Evolutionary conservation across 2,888 invertebrate species (phyloP).

Genomic region (Platycheirus albimanus): DNA sequence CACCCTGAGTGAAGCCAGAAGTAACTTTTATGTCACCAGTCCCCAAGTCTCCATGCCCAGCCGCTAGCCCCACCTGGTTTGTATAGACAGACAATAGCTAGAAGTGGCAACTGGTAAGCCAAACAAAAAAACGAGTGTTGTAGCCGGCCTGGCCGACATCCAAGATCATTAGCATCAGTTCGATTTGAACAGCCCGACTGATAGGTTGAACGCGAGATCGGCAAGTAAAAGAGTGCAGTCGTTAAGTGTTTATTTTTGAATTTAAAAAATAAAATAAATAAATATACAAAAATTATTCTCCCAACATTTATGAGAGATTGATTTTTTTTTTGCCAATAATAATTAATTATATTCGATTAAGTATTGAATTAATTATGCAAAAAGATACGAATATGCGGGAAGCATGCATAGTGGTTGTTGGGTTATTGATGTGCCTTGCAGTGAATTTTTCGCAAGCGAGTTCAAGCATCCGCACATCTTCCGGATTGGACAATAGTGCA

Average conservation of each 20-base stretch:
- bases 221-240: slow-evolving; percentile 38
- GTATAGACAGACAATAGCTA: too few species aligned
- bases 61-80: slow-evolving; percentile 17
- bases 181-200: slow-evolving; percentile 60
- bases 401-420: slow-evolving; percentile 40
- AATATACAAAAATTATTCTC: slow-evolving; percentile 25
- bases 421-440: slow-evolving; percentile 41
- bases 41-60: too few species aligned
- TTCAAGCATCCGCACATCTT: slow-evolving; percentile 49
- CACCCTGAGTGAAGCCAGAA: slow-evolving; percentile 14
- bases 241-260: slow-evolving; percentile 7
- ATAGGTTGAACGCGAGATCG: slow-evolving; percentile 54
- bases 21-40: slow-evolving; percentile 9
- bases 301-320: slow-evolving; percentile 5
- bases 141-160: slow-evolving; percentile 12
- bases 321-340: slow-evolving; percentile 1
- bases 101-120: slow-evolving; percentile 26
- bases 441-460: slow-evolving; percentile 46
- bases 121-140: slow-evolving; percentile 39
- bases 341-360: slow-evolving; percentile 18
- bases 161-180: slow-evolving; percentile 58
- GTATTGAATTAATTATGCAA: slow-evolving; percentile 53
- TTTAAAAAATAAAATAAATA: not conserved
- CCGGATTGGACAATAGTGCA: slow-evolving; percentile 53
- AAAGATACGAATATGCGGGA: slow-evolving; percentile 52